Evolutionary conservation across 2,113 vertebrate genomes (phyloP), one percentile per base, ranked within the genome.

Genomic region (Gorsachius goisagi): DNA sequence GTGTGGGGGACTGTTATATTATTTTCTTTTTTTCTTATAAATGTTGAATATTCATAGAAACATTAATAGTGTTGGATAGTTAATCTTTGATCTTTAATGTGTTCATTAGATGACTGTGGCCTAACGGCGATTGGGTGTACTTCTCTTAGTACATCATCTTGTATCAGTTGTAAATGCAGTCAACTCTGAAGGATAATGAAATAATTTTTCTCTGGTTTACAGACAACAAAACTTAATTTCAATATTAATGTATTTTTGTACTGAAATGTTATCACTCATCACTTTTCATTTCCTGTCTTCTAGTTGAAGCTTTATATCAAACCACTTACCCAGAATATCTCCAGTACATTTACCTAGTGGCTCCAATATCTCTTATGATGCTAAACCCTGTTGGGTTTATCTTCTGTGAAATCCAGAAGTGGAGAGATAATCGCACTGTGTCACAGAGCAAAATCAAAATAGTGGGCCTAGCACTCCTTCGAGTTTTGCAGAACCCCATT

Each of bases 331-430:
- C 99, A 62, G 99, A 99, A 80, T 99, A 99, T 97, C 98, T 99
- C 44, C 99, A 99, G 98, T 99, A 99, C 95, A 99, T 99, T 97
- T 99, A 99, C 97, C 97, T 99, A 98, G 99, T 99, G 85, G 99
- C 99, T 62, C 99, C 99, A 26, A 98, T 99, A 93, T 99, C 99
- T 92, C 98, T 99, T 79, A 99, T 99, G 98, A 97, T 99, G 97
- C 97, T 99, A 58, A 99, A 99, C 95, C 99, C 99, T 21, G 97
- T 99, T 21, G 99, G 99, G 62, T 99, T 99, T 97, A 98, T 98
- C 81, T 98, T 99, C 95, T 99, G 99, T 93, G 99, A 99, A 98
- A 98, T 99, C 96, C 99, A 99, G 98, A 99, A 99, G 97, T 99
- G 98, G 98, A 99, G 97, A 96, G 98, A 98, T 47, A 98, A 98